phyloP scores from a whole-genome alignment of 2,888 invertebrate genomes.

The Tenthredo mesomela region DNA sequence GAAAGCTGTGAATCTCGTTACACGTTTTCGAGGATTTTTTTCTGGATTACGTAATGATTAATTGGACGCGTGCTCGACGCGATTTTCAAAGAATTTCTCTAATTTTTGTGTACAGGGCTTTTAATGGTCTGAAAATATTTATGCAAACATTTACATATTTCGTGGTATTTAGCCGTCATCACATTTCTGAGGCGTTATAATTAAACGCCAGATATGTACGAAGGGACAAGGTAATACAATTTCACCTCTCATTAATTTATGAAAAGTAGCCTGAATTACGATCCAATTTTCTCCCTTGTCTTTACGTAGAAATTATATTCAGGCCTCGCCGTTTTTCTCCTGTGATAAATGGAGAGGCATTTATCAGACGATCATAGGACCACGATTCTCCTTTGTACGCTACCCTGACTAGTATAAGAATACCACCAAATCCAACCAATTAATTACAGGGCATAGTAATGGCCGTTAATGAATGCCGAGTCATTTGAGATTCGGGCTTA shows the following conservation, averaged over 20 bases:
- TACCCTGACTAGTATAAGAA: neutral
- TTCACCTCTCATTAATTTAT: conserved; percentile 21
- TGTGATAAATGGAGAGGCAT: neutral
- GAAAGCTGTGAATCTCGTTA: neutral
- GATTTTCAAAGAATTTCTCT: neutral
- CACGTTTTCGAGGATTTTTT: neutral
- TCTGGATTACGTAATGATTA: neutral
- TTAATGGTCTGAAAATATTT: neutral
- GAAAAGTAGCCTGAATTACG: conserved; percentile 28
- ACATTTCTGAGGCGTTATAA: neutral
- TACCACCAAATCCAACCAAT: neutral
- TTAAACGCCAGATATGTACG: neutral
- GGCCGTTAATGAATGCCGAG: neutral
- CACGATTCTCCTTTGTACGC: neutral
- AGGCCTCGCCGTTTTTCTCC: neutral
- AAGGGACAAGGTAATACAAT: neutral
- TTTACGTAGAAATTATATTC: neutral
- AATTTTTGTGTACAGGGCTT: neutral
- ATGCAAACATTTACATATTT: neutral
- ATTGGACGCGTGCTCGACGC: neutral
- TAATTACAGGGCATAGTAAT: neutral
- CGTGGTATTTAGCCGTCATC: neutral
- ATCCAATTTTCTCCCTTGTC: conserved; percentile 14
- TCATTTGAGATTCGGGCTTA: neutral
- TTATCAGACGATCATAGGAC: neutral